Evolutionary conservation across 53 echinoderm and acorn worm species (phyloP), one percentile per base, ranked within the genome.

Genomic region (Hippasteria phrygiana): DNA sequence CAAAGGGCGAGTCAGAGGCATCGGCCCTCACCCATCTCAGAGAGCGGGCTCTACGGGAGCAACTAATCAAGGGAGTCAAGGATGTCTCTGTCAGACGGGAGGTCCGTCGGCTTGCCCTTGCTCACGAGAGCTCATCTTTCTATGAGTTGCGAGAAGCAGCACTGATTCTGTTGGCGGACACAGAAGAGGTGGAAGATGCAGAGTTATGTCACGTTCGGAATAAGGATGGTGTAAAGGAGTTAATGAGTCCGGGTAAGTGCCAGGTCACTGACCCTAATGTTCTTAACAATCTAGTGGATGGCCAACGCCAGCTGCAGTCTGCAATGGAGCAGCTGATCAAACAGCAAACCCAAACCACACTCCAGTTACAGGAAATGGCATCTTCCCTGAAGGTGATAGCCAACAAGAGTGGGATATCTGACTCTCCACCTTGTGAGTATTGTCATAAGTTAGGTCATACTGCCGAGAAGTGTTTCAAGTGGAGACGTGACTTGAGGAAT

Each of bases 61-160:
- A 77, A 54, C 41, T 77, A 7, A 31, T 77, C 27, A 77, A 55
- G 55, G 77, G 77, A 7, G 77, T 77, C 2, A 34, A 36, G 54
- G 77, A 77, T 77, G 77, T 54, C 16, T 77, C 55, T 1, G 77
- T 77, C 18, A 51, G 36, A 36, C 54, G 77, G 28, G 77, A 77
- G 48, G 9, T 45, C 45, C 53, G 77, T 3, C 24, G 10, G 55
- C 20, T 77, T 0, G 45, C n/a, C 2, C 18, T 43, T 2, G 45
- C 22, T 54, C 53, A 55, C 7, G 35, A 34, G 12, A 1, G 54
- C 14, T 0, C 18, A 4, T 54, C 77, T 27, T 77, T 77, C 35
- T 77, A 34, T 77, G 54, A 77, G 36, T 18, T 77, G 18, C 77
- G 77, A 3, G 77, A 77, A 18, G 4, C 35, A 2, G n/a, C 36